These are phyloP conservation scores for Maniola jurtina DNA, from an alignment of 1,140 invertebrate genomes.

Conservation along the genomic window DNA sequence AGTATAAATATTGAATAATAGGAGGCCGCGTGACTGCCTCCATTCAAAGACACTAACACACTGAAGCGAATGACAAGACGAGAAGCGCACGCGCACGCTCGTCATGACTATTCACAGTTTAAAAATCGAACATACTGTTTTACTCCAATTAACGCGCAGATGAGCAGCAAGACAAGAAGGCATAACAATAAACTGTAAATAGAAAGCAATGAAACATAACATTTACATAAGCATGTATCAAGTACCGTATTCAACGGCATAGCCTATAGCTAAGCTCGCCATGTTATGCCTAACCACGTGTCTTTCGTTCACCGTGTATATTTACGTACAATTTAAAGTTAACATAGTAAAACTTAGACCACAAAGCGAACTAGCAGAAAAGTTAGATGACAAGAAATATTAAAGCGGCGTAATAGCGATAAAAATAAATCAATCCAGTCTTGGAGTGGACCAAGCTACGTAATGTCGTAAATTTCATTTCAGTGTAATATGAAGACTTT, in stretches of 20 bases:
- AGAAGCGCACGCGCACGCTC: conserved; percentile 53
- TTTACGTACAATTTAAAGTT: no score
- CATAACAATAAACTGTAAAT: conserved; percentile 10
- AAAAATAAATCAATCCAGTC: not conserved
- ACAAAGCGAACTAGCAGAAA: no score
- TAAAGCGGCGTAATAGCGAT: no score
- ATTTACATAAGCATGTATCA: conserved; percentile 8
- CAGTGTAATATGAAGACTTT: conserved; percentile 15
- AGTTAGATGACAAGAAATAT: no score
- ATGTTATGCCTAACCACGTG: no score
- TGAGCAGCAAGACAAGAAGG: conserved; percentile 28
- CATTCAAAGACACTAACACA: conserved; percentile 61
- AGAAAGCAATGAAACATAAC: conserved; percentile 15
- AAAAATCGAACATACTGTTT: conserved; percentile 65
- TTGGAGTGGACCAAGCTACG: not conserved
- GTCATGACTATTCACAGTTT: conserved; percentile 65
- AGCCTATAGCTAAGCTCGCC: no score
- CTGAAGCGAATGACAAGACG: conserved; percentile 46
- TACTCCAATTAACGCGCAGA: conserved; percentile 58
- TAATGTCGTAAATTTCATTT: not conserved
- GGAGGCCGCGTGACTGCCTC: conserved; percentile 54
- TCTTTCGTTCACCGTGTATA: no score
- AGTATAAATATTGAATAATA: conserved; percentile 30
- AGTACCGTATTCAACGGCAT: not conserved
- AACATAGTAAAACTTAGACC: no score